phyloP scores from a whole-genome alignment of 2,113 vertebrate genomes.

The Dasyprocta punctata region DNA sequence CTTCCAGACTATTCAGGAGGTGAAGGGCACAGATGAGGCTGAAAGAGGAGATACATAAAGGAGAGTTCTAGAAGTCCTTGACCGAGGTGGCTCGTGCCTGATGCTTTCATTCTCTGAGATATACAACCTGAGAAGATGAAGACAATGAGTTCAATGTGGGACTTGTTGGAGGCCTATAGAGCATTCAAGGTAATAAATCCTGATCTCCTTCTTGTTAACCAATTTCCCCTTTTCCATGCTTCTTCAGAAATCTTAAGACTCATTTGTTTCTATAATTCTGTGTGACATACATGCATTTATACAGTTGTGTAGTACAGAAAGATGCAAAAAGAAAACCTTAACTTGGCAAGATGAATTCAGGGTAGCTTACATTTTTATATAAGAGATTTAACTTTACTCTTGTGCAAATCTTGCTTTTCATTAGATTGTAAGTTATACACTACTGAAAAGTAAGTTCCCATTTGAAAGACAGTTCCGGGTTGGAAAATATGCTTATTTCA shows the following conservation, averaged over 20 bases:
- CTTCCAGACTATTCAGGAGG: background rate
- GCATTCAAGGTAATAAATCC: background rate
- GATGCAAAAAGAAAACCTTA: background rate
- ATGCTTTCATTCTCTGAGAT: background rate
- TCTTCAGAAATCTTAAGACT: background rate
- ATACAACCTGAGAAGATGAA: background rate
- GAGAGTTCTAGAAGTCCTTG: background rate
- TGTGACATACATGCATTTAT: background rate
- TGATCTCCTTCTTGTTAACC: background rate
- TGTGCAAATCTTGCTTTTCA: background rate
- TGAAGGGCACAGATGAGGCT: background rate
- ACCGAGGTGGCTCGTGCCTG: background rate
- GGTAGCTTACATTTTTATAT: background rate
- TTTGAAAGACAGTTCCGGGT: background rate
- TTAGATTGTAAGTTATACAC: background rate
- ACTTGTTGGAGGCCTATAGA: background rate
- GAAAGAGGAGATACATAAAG: background rate
- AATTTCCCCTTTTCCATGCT: background rate
- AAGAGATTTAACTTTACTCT: background rate
- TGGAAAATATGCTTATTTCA: background rate
- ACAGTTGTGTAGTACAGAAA: background rate
- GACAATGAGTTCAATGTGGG: background rate
- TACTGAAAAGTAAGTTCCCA: background rate
- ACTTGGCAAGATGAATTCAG: background rate
- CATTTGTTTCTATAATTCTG: background rate